phyloP scores from a whole-genome alignment of 2,113 vertebrate species.

The Butorides virescens region DNA sequence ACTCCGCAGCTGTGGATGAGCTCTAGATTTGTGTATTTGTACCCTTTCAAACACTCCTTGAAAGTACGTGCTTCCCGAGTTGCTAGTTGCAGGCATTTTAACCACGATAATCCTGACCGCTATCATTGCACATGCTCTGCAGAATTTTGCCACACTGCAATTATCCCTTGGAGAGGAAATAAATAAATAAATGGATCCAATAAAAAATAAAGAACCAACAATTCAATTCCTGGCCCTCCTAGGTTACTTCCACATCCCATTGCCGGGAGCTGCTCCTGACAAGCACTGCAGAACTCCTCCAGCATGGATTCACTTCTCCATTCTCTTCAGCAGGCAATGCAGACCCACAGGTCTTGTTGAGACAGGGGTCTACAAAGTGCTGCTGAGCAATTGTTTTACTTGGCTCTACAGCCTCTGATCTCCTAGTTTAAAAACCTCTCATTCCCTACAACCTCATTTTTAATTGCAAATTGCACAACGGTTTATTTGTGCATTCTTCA shows the following conservation, averaged over 20 bases:
- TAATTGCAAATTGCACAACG: constrained; percentile 33
- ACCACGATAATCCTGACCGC: not conserved
- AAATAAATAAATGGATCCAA: not conserved
- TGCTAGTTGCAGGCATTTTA: not conserved
- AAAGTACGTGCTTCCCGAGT: accelerated
- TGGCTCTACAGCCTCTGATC: not conserved
- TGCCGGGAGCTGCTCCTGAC: not conserved
- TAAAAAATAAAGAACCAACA: too few species aligned
- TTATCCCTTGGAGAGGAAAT: not conserved
- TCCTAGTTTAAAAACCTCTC: not conserved
- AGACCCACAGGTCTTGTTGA: not conserved
- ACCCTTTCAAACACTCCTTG: not conserved
- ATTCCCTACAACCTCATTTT: constrained; percentile 17
- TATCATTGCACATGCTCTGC: not conserved
- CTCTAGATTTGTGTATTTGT: not conserved
- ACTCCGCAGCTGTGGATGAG: not conserved
- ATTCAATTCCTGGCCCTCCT: not conserved
- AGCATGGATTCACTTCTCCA: not conserved
- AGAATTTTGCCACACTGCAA: not conserved
- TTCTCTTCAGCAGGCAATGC: not conserved
- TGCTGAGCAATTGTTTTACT: not conserved
- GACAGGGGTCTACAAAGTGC: not conserved
- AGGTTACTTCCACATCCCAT: not conserved
- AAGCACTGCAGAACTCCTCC: not conserved
- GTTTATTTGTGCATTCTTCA: constrained; percentile 51